phyloP scores from a whole-genome alignment of 2,797 vertebrate genomes.

The Lutjanus campechanus region DNA sequence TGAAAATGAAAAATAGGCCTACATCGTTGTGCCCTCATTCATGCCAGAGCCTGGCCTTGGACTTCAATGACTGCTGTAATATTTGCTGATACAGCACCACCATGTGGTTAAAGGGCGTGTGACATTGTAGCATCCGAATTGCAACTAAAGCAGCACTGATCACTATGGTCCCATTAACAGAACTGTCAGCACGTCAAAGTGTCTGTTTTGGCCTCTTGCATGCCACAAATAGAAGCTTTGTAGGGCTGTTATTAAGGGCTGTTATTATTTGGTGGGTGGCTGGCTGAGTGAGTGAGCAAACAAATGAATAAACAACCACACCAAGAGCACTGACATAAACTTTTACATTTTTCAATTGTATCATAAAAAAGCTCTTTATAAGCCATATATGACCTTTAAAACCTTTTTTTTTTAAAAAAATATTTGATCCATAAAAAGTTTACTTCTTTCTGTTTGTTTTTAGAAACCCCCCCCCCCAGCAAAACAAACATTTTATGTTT shows the following conservation, averaged over 20 bases:
- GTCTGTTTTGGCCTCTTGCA: background rate
- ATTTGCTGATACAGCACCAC: constrained; percentile 44
- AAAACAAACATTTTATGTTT: no score
- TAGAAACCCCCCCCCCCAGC: no score
- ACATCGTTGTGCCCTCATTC: background rate
- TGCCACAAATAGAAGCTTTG: background rate
- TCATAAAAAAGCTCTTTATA: no score
- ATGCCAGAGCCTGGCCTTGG: background rate
- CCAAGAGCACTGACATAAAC: no score
- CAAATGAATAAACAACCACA: no score
- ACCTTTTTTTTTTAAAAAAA: no score
- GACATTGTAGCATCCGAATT: background rate
- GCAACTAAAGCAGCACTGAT: background rate
- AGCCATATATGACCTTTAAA: no score
- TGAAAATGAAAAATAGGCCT: background rate
- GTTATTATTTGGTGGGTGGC: no score
- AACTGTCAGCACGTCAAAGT: background rate
- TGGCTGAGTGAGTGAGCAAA: background rate
- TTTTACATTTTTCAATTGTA: no score
- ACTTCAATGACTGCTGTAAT: background rate
- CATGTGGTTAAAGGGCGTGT: background rate
- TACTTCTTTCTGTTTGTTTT: no score
- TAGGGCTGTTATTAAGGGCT: no score
- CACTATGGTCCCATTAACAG: background rate
- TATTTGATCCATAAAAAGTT: no score